Percentiles rank a stretch among this genome's conserved stretches.
Conservation (phyloP, 2,113 vertebrate species). For the Ochotona princeps region DNA sequence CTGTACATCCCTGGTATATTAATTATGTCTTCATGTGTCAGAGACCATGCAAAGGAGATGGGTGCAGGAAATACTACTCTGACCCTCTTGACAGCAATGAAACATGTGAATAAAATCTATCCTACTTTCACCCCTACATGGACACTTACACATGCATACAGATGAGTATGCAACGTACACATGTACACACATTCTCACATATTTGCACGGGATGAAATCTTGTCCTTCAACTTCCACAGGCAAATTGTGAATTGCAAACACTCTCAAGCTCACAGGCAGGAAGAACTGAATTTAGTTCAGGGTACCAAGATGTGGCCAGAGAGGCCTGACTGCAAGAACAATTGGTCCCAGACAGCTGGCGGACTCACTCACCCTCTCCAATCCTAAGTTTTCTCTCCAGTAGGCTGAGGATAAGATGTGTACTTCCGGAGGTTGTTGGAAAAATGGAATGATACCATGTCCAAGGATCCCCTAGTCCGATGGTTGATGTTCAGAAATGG, state of each 20-base stretch:
- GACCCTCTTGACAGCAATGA: not conserved
- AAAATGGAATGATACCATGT: not conserved
- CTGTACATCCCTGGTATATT: not conserved
- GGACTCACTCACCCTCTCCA: not conserved
- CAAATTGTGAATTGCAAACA: not conserved
- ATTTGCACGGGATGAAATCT: not conserved
- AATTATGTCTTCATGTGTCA: conserved; percentile 32
- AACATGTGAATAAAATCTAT: not conserved
- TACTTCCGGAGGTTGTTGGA: not conserved
- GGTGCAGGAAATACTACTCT: not conserved
- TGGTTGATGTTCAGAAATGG: not conserved
- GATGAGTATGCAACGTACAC: not conserved
- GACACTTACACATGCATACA: accelerated
- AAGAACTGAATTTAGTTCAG: not conserved
- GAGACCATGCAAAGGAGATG: not conserved
- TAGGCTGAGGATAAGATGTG: not conserved
- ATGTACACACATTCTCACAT: not conserved
- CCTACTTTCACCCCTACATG: not conserved
- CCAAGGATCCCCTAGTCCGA: not conserved
- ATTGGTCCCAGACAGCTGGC: too few species aligned
- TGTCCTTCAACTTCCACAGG: not conserved
- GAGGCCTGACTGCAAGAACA: not conserved
- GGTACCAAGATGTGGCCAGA: not conserved
- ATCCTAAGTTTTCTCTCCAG: not conserved
- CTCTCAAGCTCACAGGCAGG: not conserved